Conservation (phyloP, 1,140 invertebrate species). For the Leptonema lineaticorne region DNA sequence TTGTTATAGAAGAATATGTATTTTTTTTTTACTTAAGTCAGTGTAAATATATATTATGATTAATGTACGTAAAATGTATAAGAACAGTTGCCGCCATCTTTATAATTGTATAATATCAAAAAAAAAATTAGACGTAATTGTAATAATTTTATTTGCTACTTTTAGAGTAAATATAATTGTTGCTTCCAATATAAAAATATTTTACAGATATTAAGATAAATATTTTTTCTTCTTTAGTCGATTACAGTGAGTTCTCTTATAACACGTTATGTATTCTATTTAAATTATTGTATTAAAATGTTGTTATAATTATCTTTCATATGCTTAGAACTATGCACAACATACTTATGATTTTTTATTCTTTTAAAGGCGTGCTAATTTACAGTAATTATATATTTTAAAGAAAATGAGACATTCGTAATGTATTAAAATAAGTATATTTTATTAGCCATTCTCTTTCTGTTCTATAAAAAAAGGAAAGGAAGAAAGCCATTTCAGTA, state of each 20-base stretch:
- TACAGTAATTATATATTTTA: too few relatives aligned
- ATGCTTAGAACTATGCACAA: too few relatives aligned
- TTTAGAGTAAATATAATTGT: constrained; percentile 18
- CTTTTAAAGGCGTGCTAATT: too few relatives aligned
- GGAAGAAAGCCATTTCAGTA: background rate
- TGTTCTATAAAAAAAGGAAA: too few relatives aligned
- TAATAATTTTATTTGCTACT: constrained; percentile 16
- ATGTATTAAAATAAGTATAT: too few relatives aligned
- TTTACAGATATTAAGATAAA: background rate
- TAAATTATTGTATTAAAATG: too few relatives aligned
- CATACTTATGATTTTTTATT: too few relatives aligned
- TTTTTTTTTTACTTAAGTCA: background rate
- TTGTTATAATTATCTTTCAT: background rate
- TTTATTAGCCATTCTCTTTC: too few relatives aligned
- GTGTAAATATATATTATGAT: constrained; percentile 20
- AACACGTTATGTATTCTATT: too few relatives aligned
- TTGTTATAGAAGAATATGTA: background rate
- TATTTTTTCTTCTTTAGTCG: background rate
- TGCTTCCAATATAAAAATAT: constrained; percentile 20
- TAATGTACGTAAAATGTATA: constrained; percentile 3
- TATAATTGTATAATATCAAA: constrained; percentile 26
- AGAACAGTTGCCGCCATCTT: constrained; percentile 22
- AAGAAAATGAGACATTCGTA: too few relatives aligned
- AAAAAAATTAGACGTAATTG: constrained; percentile 11
- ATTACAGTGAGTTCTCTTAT: background rate